Base-by-base conservation (phyloP, 2,113 vertebrate genomes). In the Apus apus region DNA sequence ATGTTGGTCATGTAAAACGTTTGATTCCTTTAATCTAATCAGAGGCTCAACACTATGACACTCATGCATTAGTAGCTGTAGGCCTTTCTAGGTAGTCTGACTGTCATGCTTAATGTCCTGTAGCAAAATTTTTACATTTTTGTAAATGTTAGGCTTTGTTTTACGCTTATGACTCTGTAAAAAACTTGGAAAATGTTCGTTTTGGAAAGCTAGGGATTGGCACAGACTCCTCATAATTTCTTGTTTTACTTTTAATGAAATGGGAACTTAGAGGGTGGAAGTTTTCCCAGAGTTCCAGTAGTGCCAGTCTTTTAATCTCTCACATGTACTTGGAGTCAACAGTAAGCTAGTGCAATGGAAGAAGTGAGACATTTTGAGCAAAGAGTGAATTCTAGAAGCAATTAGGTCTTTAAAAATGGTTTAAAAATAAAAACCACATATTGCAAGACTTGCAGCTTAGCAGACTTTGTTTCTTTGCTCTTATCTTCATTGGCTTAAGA, bases 311-410 rank as follows among this genome's bases (percentile, higher is more conserved):
- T 62, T 76, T 57, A 13, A 61, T 48, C 15, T 6, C 7, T 56
- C 6, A 2, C 5, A 0, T 3, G 6, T 36, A 22, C 27, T 11
- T 43, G 46, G 9, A 60, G 27, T 5, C 40, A 23, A 8, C 8
- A 12, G 21, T 16, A 65, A 84, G 21, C 4, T 36, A 23, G 25
- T 38, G 26, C 15, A 25, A 18, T 32, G 15, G 53, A 87, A 85
- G 15, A 46, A 9, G 10, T 34, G 20, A 57, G 11, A 19, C 2
- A 4, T 79, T 90, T 20, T 60, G 20, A 66, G 8, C 57, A 58
- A 53, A 57, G 8, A 70, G 19, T 27, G 9, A 66, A 32, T 58
- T 90, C 27, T 66, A 18, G 10, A 86, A 62, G 53, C 23, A 77
- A 50, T 36, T 26, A 66, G 5, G 17, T 73, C 6, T 83, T 82